Conservation (phyloP, 1,140 invertebrate genomes). For the Pogonomyrmex californicus region DNA sequence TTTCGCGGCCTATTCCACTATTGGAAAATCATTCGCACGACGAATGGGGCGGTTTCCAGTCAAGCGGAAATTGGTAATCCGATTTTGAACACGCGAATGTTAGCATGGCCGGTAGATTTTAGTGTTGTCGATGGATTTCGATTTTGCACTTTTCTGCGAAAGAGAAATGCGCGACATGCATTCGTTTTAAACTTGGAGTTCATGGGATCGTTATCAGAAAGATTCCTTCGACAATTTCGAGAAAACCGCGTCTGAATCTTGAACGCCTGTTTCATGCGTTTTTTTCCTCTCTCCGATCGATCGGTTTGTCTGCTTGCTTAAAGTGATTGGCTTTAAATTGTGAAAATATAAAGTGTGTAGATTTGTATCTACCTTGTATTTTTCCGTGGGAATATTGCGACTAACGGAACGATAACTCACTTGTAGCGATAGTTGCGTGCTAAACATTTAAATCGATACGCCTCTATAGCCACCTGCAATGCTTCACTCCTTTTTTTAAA, state of each 20-base stretch:
- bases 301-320: background rate
- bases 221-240: background rate
- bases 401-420: conserved; percentile 44
- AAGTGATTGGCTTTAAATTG: background rate
- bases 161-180: background rate
- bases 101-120: conserved; percentile 26
- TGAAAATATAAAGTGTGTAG: background rate
- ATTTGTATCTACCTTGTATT: background rate
- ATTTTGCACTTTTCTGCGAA: background rate
- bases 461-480: background rate
- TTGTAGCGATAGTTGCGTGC: conserved; percentile 21
- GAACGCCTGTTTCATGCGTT: background rate
- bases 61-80: conserved; percentile 53
- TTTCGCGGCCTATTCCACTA: conserved; percentile 43
- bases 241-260: background rate
- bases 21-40: conserved; percentile 41
- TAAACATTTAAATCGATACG: conserved; percentile 49
- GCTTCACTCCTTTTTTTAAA: conserved; percentile 28
- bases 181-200: conserved; percentile 6
- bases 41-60: conserved; percentile 48
- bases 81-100: conserved; percentile 46
- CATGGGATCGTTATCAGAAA: background rate
- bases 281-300: background rate
- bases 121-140: conserved; percentile 21
- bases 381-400: background rate